These are phyloP conservation scores for Agonopterix heracliana DNA, from an alignment of 2,888 invertebrate genomes.

Conservation along the genomic window DNA sequence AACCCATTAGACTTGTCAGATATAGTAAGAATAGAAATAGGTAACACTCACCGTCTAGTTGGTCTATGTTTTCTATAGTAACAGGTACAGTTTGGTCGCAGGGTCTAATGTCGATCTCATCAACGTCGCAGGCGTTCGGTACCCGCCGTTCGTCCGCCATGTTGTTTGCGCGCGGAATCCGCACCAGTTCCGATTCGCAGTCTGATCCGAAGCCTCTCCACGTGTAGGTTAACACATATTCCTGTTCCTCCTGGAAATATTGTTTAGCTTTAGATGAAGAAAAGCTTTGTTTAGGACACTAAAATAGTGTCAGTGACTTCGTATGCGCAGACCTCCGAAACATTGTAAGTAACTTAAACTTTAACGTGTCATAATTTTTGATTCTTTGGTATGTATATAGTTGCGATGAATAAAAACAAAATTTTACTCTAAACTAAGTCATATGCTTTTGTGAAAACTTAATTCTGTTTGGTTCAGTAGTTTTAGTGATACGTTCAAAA, in stretches of 20 bases:
- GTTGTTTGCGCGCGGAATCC: constrained; percentile 20
- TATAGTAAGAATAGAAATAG: neutral
- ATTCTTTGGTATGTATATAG: too few species aligned
- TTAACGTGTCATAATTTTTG: too few species aligned
- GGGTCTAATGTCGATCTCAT: constrained; percentile 23
- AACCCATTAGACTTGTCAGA: too few species aligned
- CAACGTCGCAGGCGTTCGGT: constrained; percentile 36
- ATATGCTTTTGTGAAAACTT: too few species aligned
- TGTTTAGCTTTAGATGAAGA: neutral
- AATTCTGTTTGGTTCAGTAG: too few species aligned
- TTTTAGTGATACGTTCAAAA: too few species aligned
- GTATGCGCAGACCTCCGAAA: too few species aligned
- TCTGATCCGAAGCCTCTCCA: constrained; percentile 78
- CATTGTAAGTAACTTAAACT: too few species aligned
- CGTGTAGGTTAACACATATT: constrained; percentile 59
- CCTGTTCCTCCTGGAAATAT: constrained; percentile 58
- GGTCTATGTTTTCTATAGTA: constrained; percentile 25
- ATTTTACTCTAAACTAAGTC: too few species aligned
- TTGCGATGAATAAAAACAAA: too few species aligned
- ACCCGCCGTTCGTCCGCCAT: constrained; percentile 42
- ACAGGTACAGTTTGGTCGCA: constrained; percentile 62
- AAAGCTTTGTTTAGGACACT: too few species aligned
- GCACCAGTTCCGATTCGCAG: constrained; percentile 69
- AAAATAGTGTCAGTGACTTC: too few species aligned
- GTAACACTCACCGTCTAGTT: constrained; percentile 47